Evolutionary conservation across 2,797 vertebrate genomes (phyloP), one percentile per base, ranked within the genome.

Genomic region (Taeniopygia guttata): DNA sequence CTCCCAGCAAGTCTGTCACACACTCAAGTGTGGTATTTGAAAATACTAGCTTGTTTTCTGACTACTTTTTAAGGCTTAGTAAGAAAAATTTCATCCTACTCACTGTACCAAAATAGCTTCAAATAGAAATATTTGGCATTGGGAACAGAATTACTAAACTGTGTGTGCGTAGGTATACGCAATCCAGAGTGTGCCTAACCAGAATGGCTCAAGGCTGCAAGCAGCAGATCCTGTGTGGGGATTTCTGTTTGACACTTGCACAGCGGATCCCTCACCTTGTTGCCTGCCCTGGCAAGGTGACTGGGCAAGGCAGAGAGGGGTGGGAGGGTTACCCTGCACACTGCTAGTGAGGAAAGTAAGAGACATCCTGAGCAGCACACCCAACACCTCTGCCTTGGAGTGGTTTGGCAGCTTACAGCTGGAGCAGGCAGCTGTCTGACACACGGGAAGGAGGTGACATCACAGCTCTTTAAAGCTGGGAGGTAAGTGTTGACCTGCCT

Each of bases 61-160:
- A 87, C 45, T 86, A 22, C 42, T 52, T 92, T 75, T 69, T 26
- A 89, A 76, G 72, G 32, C 15, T 84, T 46, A 77, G 38, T 27
- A 76, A 72, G 81, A 93, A 85, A 87, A 74, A 62, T 25, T 86
- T 84, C 93, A 76, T 82, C 91, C 85, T 81, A 79, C 94, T 88
- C 67, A 34, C 66, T 76, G 30, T 21, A 67, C 21, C 42, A 79
- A 91, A 96, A 94, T 45, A 95, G 63, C 18, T 12, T 82, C 8
- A 92, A 90, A 49, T 36, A 90, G 84, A 94, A 95, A 93, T 89
- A 95, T 86, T 73, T 86, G 79, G 84, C 62, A 52, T 68, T 1
- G 9, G 22, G 66, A 89, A 83, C 48, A 94, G 49, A 75, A 81
- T 55, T 64, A 80, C 75, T 89, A 45, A 87, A 20, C 22, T 32